Evolutionary conservation across 2,113 vertebrate species (phyloP).

Genomic region (Anarrhichthys ocellatus): DNA sequence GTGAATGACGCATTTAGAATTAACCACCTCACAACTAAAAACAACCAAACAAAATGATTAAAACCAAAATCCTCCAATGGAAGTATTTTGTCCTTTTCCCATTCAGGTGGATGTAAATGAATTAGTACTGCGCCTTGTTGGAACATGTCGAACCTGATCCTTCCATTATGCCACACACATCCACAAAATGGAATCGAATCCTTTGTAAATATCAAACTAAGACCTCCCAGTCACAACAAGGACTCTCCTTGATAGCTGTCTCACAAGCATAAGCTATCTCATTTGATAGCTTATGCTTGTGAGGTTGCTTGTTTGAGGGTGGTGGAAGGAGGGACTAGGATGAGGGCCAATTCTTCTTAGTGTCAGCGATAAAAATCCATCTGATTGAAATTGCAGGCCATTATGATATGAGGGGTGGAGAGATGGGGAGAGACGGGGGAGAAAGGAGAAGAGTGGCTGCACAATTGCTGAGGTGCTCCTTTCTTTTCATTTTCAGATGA

Average conservation of each 20-base stretch:
- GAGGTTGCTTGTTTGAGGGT: conserved; percentile 53
- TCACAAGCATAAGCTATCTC: conserved; percentile 50
- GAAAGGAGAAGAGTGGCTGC: conserved; percentile 89
- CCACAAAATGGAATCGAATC: conserved; percentile 53
- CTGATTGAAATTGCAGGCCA: conserved; percentile 98
- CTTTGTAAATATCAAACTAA: conserved; percentile 69
- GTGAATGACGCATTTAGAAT: background rate
- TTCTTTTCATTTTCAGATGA: conserved; percentile 94
- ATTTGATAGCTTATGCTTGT: too few relatives aligned
- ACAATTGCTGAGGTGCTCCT: conserved; percentile 95
- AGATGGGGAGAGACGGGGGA: conserved; percentile 65
- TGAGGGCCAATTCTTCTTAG: conserved; percentile 93
- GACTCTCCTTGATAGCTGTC: conserved; percentile 57
- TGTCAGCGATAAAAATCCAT: conserved; percentile 97
- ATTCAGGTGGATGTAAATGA: conserved; percentile 39
- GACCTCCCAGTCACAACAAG: conserved; percentile 64
- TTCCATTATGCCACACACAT: conserved; percentile 29
- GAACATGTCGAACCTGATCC: conserved; percentile 28
- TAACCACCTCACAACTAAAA: background rate
- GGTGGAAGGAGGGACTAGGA: conserved; percentile 55
- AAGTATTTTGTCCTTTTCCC: conserved; percentile 16
- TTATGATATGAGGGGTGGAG: conserved; percentile 85
- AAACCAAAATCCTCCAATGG: conserved; percentile 6
- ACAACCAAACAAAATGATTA: conserved; percentile 19
- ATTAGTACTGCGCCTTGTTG: conserved; percentile 42